phyloP scores from a whole-genome alignment of 2,797 vertebrate genomes.

The Ara ararauna region DNA sequence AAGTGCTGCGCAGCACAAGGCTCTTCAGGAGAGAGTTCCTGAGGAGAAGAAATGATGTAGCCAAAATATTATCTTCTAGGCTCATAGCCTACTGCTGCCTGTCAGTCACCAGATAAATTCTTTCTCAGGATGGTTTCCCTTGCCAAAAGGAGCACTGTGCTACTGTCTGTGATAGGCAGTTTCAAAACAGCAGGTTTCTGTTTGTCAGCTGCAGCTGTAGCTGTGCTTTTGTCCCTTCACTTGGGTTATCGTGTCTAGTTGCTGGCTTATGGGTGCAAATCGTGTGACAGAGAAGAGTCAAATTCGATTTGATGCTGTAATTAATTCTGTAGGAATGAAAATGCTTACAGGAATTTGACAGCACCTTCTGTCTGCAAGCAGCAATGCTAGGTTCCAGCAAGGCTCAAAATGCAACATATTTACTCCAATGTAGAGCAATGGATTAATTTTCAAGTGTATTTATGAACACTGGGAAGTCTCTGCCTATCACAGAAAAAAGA shows the following conservation, averaged over 20 bases:
- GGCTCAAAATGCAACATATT: slow-evolving; percentile 24
- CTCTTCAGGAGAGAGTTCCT: slow-evolving; percentile 1
- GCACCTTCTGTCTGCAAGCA: not conserved
- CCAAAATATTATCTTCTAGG: slow-evolving; percentile 50
- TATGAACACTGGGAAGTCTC: not conserved
- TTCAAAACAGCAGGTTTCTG: slow-evolving; percentile 2
- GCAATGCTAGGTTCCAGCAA: not conserved
- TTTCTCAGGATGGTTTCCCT: not conserved
- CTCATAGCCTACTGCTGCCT: slow-evolving; percentile 41
- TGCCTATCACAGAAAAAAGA: not conserved
- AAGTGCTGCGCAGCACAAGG: slow-evolving; percentile 1
- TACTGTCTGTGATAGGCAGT: not conserved
- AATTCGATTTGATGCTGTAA: not conserved
- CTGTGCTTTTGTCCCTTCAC: not conserved
- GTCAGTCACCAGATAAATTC: slow-evolving; percentile 44
- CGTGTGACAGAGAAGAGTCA: not conserved
- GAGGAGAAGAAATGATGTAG: slow-evolving; percentile 33
- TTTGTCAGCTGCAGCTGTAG: not conserved
- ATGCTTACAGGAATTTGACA: slow-evolving; percentile 15
- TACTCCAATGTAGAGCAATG: slow-evolving; percentile 10
- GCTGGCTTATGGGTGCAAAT: not conserved
- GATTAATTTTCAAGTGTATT: slow-evolving; percentile 37
- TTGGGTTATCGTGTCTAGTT: not conserved
- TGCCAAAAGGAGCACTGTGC: slow-evolving; percentile 17
- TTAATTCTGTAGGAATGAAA: slow-evolving; percentile 42